phyloP scores from a whole-genome alignment of 2,797 vertebrate species.

The Ptychadena robeensis region DNA sequence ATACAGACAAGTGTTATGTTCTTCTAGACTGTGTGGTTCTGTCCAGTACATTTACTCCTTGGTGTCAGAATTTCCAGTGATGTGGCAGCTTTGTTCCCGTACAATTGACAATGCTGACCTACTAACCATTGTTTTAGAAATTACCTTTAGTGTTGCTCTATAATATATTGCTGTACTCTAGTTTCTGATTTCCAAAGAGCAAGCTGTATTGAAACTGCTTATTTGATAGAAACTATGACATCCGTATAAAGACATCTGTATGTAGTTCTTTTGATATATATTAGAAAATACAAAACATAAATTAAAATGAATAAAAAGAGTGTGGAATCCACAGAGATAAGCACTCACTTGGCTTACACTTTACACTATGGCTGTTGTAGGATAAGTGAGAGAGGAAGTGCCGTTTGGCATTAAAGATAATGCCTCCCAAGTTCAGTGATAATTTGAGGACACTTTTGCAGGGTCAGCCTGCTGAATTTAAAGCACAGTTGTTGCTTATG shows the following conservation, averaged over 20 bases:
- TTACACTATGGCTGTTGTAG: not conserved
- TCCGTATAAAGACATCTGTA: not conserved
- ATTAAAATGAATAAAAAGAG: not conserved
- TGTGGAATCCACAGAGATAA: too few relatives aligned
- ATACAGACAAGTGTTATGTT: not conserved
- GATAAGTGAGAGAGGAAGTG: not conserved
- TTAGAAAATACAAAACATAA: too few relatives aligned
- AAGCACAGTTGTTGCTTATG: not conserved
- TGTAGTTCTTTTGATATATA: not conserved
- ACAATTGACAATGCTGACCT: not conserved
- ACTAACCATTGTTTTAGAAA: constrained; percentile 5
- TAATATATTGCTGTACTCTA: not conserved
- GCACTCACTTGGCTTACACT: not conserved
- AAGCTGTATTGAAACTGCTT: constrained; percentile 5
- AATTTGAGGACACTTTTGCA: not conserved
- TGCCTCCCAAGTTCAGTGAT: not conserved
- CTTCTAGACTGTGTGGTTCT: not conserved
- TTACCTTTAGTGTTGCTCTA: not conserved
- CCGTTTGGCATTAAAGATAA: not conserved
- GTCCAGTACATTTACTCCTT: constrained; percentile 2
- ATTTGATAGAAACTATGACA: not conserved
- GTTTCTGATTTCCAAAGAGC: constrained; percentile 9
- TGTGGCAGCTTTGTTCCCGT: not conserved
- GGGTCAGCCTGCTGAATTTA: not conserved
- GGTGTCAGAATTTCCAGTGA: constrained; percentile 12